Percentiles rank a stretch among this genome's conserved stretches.
phyloP scores from a whole-genome alignment of 1,140 invertebrate genomes.

The Orius laevigatus region DNA sequence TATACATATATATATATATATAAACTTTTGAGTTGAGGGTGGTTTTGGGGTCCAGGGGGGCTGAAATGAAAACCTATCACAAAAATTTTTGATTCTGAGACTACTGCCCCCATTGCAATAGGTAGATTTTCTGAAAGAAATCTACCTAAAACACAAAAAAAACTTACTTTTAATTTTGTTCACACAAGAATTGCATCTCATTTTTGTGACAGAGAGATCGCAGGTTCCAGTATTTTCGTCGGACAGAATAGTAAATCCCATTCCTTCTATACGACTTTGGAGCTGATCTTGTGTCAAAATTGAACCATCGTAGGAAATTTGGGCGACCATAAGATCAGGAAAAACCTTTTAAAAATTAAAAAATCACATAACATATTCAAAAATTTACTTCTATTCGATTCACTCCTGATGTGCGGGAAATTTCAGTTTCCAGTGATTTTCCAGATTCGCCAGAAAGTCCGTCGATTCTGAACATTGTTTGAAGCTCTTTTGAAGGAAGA shows the following conservation, averaged over 20 bases:
- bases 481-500: slow-evolving; percentile 20
- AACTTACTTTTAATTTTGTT: slow-evolving; percentile 49
- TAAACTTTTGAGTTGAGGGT: too few species aligned
- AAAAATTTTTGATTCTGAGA: too few species aligned
- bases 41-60: too few species aligned
- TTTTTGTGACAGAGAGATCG: slow-evolving; percentile 47
- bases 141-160: slow-evolving; percentile 1
- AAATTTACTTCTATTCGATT: slow-evolving; percentile 9
- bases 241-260: slow-evolving; percentile 48
- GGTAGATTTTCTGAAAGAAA: too few species aligned
- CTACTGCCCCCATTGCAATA: too few species aligned
- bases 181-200: slow-evolving; percentile 72
- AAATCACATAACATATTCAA: not conserved
- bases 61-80: too few species aligned
- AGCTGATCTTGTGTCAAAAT: slow-evolving; percentile 38
- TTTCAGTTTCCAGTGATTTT: slow-evolving; percentile 49
- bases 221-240: not conserved
- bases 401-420: slow-evolving; percentile 5
- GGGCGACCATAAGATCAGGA: slow-evolving; percentile 27
- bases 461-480: slow-evolving; percentile 35
- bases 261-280: slow-evolving; percentile 50
- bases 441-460: slow-evolving; percentile 76
- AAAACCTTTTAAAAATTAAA: not conserved
- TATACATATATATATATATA: too few species aligned
- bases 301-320: slow-evolving; percentile 44